Evolutionary conservation across 2,113 vertebrate species (phyloP), one percentile per base, ranked within the genome.

Genomic region (Delphinapterus leucas): DNA sequence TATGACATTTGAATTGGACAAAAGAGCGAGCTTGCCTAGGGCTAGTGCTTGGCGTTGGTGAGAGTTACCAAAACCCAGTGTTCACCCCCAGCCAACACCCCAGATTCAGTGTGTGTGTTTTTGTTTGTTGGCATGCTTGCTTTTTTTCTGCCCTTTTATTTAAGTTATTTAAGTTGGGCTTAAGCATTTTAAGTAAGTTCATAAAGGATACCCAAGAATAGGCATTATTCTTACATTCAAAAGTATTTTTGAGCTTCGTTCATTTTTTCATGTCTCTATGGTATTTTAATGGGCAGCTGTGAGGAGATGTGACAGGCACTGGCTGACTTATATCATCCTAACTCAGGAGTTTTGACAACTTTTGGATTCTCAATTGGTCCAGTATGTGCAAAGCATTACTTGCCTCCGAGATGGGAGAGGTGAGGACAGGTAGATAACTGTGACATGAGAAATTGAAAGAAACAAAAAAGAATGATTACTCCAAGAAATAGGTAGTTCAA

Each of bases 221-320:
- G 10, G 12, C 44, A n/a, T 95, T 88, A 20, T 80, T 60, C 49
- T 67, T n/a, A 63, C 31, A 31, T 92, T 63, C 21, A 77, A 47
- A 88, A 74, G 13, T 58, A 25, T 49, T 95, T 63, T 63, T 44
- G 71, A 60, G 3, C 67, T 55, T 36, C 6, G 1, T 80, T 88
- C 70, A 71, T 80, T 90, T 95, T 41, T 77, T 73, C 79, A 74
- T 49, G 44, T 88, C 67, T 81, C 53, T 26, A 12, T 61, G 76
- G 76, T 71, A 94, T 97, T 74, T 88, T 76, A 88, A 70, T 67
- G 71, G 33, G 41, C 28, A 36, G 28, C 38, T 70, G 25, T 8
- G 41, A 47, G 70, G 31, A 90, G 36, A 23, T 0, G 5, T 79
- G 26, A n/a, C 74, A 80, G 93, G 88, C n/a, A 44, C 84, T 10